These are phyloP conservation scores for Drosophila micromelanica DNA, from an alignment of 1,140 invertebrate species.

Conservation along the genomic window DNA sequence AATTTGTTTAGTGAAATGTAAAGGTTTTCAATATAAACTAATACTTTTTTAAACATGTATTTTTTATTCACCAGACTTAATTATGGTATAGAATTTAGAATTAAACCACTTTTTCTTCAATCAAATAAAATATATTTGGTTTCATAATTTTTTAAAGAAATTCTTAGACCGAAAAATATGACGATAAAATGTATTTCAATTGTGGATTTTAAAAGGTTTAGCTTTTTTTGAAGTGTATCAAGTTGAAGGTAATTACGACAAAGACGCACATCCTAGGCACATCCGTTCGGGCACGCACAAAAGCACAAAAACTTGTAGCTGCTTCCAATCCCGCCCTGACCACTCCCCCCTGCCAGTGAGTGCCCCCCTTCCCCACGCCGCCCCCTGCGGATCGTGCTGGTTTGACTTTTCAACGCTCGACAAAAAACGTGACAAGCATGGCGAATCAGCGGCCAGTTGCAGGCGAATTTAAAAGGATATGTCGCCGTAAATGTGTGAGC, in stretches of 20 bases:
- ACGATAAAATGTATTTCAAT: too few relatives aligned
- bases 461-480: conserved; percentile 67
- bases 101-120: too few relatives aligned
- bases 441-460: conserved; percentile 45
- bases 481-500: conserved; percentile 44
- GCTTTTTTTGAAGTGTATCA: not conserved
- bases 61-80: too few relatives aligned
- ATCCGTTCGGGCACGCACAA: conserved; percentile 63
- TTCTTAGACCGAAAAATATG: too few relatives aligned
- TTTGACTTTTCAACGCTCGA: conserved; percentile 65
- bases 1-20: too few relatives aligned
- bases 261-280: conserved; percentile 40
- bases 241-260: conserved; percentile 44
- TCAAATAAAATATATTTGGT: too few relatives aligned
- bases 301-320: conserved; percentile 49
- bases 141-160: too few relatives aligned
- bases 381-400: conserved; percentile 9
- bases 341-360: not conserved
- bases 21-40: too few relatives aligned
- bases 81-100: too few relatives aligned
- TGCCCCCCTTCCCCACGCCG: not conserved
- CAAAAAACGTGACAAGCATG: conserved; percentile 67
- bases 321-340: not conserved
- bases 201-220: too few relatives aligned
- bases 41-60: too few relatives aligned